Evolutionary conservation across 2,113 vertebrate species (phyloP), one percentile per base, ranked within the genome.

Genomic region (Lipotes vexillifer): DNA sequence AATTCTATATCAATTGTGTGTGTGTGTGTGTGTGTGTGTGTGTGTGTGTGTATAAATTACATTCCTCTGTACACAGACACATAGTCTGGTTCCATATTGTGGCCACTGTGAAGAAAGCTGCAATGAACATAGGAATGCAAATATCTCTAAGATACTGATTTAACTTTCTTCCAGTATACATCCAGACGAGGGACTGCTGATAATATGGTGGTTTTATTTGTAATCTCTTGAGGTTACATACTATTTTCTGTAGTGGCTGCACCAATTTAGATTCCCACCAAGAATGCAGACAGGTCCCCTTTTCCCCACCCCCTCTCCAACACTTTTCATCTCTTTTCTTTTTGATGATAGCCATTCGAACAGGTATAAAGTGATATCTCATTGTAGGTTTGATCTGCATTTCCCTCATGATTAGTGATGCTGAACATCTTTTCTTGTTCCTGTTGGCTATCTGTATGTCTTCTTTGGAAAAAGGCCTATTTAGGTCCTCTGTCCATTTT

Each of bases 21-120:
- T 57, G 33, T 83, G 27, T 17, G 15, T 49, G n/a, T n/a, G n/a
- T n/a, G n/a, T 83, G 36, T 52, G 1, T 52, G 15, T 17, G 15
- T 17, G 15, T 52, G 4, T 52, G 1, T 52, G 0, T 52, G 0
- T 33, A 8, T 44, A 74, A 8, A 46, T 33, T n/a, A 8, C 1
- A 52, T 23, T 31, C 31, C 27, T 63, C 12, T n/a, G 21, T 41
- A 65, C 20, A 29, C 21, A 23, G 44, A n/a, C n/a, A 55, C 31
- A 63, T 20, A 89, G 15, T 25, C 33, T 89, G 21, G 82, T 74
- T 88, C 20, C 29, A 74, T 82, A 15, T n/a, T 57, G 57, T 83
- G 78, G 57, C 66, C 72, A 29, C 11, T 89, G 31, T 31, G n/a
- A 83, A 66, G 81, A 71, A 71, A 61, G 25, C 18, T 36, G 15